Conservation (phyloP, 2,888 invertebrate genomes). For the Chymomyza amoena region DNA sequence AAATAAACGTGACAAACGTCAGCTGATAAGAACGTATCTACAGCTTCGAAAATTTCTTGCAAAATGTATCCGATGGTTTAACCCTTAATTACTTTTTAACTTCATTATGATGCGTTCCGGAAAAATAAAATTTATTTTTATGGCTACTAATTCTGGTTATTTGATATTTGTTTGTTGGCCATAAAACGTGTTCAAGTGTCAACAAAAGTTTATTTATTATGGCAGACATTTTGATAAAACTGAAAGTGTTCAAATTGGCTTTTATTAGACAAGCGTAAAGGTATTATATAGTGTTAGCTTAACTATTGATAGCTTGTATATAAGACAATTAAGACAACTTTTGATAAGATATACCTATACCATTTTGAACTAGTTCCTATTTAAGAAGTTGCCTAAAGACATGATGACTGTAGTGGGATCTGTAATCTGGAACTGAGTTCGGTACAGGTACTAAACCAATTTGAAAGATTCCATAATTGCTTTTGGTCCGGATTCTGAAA, state of each 20-base stretch:
- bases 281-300: conserved; percentile 3
- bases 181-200: conserved; percentile 5
- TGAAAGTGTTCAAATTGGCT: conserved; percentile 27
- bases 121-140: not conserved
- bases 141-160: not conserved
- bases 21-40: not conserved
- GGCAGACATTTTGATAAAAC: conserved; percentile 12
- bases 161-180: not conserved
- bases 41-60: not conserved
- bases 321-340: not conserved
- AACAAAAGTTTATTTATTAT: conserved; percentile 24
- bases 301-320: not conserved
- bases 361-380: not conserved
- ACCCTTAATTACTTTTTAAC: not conserved
- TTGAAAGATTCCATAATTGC: too few relatives aligned
- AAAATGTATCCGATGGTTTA: not conserved
- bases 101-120: not conserved
- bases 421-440: too few relatives aligned
- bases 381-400: not conserved
- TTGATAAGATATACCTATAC: not conserved
- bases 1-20: not conserved
- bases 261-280: conserved; percentile 1
- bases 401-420: not conserved
- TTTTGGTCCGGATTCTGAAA: too few relatives aligned
- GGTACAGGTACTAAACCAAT: too few relatives aligned